Evolutionary conservation across 2,888 invertebrate genomes (phyloP).

Genomic region (Allacma fusca): DNA sequence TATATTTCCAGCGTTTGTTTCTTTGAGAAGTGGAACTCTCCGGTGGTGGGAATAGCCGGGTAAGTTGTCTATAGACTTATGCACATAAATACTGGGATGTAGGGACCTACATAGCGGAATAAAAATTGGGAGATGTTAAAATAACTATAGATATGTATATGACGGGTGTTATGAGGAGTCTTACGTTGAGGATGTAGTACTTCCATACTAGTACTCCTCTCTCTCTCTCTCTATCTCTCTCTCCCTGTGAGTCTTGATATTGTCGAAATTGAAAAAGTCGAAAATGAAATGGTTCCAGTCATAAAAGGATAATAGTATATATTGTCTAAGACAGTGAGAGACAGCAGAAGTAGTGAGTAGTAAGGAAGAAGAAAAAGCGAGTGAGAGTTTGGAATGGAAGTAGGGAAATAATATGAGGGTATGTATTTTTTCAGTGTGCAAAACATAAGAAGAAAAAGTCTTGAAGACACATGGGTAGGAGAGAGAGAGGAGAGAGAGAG

Average conservation of each 20-base stretch:
- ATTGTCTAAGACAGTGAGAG: conserved; percentile 39
- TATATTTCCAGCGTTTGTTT: too few relatives aligned
- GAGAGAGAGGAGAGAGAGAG: conserved; percentile 20
- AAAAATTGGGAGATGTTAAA: not conserved
- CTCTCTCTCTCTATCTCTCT: conserved; percentile 21
- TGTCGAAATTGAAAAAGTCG: conserved; percentile 56
- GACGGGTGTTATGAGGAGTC: not conserved
- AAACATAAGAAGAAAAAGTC: conserved; percentile 24
- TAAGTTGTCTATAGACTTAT: too few relatives aligned
- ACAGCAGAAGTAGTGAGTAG: not conserved
- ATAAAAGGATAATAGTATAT: conserved; percentile 51
- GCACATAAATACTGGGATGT: too few relatives aligned
- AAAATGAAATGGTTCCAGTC: conserved; percentile 53
- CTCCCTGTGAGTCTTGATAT: conserved; percentile 42
- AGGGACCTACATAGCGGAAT: not conserved
- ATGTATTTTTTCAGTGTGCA: not conserved
- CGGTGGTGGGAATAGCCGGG: too few relatives aligned
- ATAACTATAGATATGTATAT: not conserved
- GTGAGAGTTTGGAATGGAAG: conserved; percentile 23
- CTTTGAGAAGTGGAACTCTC: too few relatives aligned
- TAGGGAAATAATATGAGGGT: conserved; percentile 17
- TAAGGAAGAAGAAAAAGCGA: not conserved
- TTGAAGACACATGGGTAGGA: conserved; percentile 45
- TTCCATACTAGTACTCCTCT: not conserved
- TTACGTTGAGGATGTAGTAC: not conserved